These are phyloP conservation scores for Chloroclysta siterata DNA, from an alignment of 2,888 invertebrate genomes.

Conservation along the genomic window DNA sequence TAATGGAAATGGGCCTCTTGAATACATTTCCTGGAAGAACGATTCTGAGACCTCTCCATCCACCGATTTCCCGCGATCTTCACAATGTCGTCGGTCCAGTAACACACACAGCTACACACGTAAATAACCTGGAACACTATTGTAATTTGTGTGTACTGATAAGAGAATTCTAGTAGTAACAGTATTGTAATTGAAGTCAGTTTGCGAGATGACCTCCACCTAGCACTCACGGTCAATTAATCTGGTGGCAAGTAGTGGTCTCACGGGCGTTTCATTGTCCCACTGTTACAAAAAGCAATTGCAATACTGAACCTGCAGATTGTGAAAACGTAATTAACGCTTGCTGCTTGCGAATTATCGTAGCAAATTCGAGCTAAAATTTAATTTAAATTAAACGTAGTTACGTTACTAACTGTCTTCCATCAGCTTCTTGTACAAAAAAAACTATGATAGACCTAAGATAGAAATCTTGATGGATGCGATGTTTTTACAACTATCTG, in stretches of 20 bases:
- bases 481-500: no score
- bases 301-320: conserved; percentile 54
- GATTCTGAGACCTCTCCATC: no score
- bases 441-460: no score
- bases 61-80: no score
- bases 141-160: conserved; percentile 8
- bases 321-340: conserved; percentile 54
- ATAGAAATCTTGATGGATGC: no score
- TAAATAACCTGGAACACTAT: background rate
- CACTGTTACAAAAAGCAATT: conserved; percentile 62
- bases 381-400: background rate
- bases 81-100: no score
- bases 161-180: background rate
- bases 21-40: no score
- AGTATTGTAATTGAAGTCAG: conserved; percentile 41
- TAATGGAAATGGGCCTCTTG: no score
- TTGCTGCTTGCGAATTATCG: background rate
- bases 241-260: conserved; percentile 61
- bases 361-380: background rate
- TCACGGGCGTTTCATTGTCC: conserved; percentile 67
- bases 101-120: no score
- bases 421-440: no score
- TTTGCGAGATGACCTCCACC: conserved; percentile 65
- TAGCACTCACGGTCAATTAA: conserved; percentile 68
- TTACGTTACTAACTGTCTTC: no score